Conservation (phyloP, 2,113 vertebrate genomes). For the Psilopsiagon aurifrons region DNA sequence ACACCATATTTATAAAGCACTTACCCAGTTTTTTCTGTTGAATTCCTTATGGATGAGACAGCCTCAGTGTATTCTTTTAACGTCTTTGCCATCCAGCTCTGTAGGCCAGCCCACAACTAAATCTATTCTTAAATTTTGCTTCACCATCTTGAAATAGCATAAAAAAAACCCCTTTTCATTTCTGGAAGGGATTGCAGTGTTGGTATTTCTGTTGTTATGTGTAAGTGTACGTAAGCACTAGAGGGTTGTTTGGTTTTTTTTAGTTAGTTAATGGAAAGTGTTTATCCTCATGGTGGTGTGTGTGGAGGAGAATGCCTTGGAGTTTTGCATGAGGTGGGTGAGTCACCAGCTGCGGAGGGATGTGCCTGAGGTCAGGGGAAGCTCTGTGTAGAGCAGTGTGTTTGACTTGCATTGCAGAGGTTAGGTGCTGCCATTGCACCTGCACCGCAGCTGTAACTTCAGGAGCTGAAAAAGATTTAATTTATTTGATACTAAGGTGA, state of each 20-base stretch:
- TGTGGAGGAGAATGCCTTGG: neutral
- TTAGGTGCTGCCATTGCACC: neutral
- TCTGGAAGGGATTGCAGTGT: neutral
- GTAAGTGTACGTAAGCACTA: neutral
- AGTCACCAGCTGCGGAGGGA: neutral
- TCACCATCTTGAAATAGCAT: neutral
- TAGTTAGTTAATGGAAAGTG: neutral
- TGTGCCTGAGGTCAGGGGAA: neutral
- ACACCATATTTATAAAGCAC: neutral
- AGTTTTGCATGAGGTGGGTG: neutral
- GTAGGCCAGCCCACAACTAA: neutral
- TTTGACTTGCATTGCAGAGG: neutral
- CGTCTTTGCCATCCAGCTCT: neutral
- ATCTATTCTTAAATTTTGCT: neutral
- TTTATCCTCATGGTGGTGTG: neutral
- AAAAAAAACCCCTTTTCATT: neutral
- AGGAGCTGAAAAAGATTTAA: neutral
- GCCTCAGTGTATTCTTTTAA: neutral
- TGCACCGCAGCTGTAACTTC: neutral
- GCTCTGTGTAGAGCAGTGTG: accelerated
- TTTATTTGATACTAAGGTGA: neutral
- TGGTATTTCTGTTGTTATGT: neutral
- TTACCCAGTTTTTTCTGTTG: neutral
- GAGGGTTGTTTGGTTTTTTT: neutral
- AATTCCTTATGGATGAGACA: neutral